A percentile compares a stretch with the other conserved stretches of the same genome.
Conservation (phyloP, 2,888 invertebrate species). For the Unio delphinus region DNA sequence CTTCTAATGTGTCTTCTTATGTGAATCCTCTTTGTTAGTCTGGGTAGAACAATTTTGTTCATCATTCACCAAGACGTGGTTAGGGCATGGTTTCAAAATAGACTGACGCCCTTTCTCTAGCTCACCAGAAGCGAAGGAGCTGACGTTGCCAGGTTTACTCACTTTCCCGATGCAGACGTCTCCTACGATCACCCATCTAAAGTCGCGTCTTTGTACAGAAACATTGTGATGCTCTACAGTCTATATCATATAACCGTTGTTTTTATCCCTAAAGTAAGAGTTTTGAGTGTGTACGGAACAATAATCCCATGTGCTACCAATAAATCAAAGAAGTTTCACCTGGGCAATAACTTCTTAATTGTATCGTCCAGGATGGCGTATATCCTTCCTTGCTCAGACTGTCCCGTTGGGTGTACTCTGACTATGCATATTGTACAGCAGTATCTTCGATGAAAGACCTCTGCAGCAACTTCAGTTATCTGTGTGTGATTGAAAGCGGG, state of each 20-base stretch:
- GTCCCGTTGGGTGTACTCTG: too few relatives aligned
- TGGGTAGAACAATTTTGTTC: too few relatives aligned
- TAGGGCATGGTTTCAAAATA: slow-evolving; percentile 5
- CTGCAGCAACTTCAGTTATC: too few relatives aligned
- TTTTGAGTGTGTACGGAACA: slow-evolving; percentile 6
- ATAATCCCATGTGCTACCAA: too few relatives aligned
- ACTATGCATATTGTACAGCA: too few relatives aligned
- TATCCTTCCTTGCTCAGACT: too few relatives aligned
- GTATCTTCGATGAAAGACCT: too few relatives aligned
- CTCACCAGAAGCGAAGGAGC: slow-evolving; percentile 6
- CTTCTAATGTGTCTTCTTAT: too few relatives aligned
- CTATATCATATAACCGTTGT: slow-evolving; percentile 16
- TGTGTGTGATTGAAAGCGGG: too few relatives aligned
- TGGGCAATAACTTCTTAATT: too few relatives aligned
- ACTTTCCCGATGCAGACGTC: slow-evolving; percentile 14
- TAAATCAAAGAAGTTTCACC: too few relatives aligned
- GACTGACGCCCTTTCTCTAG: slow-evolving; percentile 12
- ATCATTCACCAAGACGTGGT: slow-evolving; percentile 2
- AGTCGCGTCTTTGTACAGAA: slow-evolving; percentile 7
- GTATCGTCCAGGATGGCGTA: too few relatives aligned
- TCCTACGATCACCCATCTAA: slow-evolving; percentile 18
- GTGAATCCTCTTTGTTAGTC: not conserved
- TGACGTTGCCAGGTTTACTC: slow-evolving; percentile 4
- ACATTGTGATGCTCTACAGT: slow-evolving; percentile 12
- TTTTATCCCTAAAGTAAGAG: slow-evolving; percentile 11